phyloP scores from a whole-genome alignment of 2,797 vertebrate genomes.

The Falco berigora region DNA sequence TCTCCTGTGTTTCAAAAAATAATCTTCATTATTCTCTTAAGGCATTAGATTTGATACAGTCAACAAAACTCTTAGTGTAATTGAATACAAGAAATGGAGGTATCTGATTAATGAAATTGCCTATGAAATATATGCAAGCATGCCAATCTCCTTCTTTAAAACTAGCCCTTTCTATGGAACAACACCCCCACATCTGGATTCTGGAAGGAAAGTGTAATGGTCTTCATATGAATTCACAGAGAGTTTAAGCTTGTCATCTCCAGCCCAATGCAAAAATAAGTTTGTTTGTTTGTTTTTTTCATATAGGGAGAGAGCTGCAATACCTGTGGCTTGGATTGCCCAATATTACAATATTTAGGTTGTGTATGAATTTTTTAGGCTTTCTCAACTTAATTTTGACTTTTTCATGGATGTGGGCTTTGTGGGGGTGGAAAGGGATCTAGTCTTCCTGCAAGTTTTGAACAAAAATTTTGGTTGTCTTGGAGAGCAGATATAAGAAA shows the following conservation, averaged over 20 bases:
- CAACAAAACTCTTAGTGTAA: neutral
- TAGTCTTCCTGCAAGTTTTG: neutral
- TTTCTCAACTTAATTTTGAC: neutral
- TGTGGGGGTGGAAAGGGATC: neutral
- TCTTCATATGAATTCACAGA: neutral
- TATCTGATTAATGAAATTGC: neutral
- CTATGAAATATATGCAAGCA: neutral
- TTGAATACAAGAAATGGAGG: neutral
- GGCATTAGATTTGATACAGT: neutral
- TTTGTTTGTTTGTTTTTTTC: no score
- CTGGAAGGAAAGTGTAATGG: neutral
- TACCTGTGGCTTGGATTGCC: neutral
- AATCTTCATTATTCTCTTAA: neutral
- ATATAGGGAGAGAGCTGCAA: neutral
- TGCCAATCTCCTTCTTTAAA: neutral
- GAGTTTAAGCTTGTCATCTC: neutral
- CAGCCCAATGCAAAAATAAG: neutral
- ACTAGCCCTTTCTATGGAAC: neutral
- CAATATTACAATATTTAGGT: neutral
- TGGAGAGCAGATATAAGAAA: neutral
- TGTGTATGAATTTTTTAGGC: neutral
- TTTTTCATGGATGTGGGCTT: neutral
- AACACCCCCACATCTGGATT: neutral
- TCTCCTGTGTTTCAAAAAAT: neutral
- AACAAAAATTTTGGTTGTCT: neutral